phyloP scores from a whole-genome alignment of 2,888 invertebrate genomes.

The Lasius platythorax region DNA sequence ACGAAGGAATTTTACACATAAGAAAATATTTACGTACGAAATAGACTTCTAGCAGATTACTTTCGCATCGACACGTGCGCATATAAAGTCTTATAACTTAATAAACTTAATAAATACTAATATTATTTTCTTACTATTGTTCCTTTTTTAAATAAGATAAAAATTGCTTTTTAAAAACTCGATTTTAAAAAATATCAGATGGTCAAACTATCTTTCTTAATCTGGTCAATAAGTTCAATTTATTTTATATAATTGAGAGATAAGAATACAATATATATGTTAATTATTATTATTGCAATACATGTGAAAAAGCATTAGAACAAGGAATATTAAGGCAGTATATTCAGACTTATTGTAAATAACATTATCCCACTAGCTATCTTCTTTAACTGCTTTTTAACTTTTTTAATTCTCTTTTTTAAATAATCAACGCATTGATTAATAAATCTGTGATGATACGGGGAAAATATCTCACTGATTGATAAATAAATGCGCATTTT shows the following conservation, averaged over 20 bases:
- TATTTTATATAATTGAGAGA: background rate
- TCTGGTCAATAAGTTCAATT: background rate
- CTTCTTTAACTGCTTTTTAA: background rate
- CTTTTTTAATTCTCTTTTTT: too few species aligned
- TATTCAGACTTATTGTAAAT: background rate
- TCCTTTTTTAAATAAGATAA: background rate
- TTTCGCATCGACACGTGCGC: background rate
- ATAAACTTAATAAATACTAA: background rate
- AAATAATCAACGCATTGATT: slow-evolving; percentile 3
- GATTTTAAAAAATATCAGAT: background rate
- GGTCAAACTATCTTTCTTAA: background rate
- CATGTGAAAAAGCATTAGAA: background rate
- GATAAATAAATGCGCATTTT: slow-evolving; percentile 1
- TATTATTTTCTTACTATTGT: background rate
- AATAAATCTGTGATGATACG: slow-evolving; percentile 21
- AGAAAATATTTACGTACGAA: background rate
- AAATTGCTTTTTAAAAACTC: background rate
- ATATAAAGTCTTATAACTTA: background rate
- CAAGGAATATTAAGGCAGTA: background rate
- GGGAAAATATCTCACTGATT: background rate
- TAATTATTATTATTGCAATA: background rate
- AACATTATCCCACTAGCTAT: background rate
- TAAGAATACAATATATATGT: background rate
- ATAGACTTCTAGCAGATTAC: background rate
- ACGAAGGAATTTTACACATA: background rate